Base-by-base conservation (phyloP, 2,888 invertebrate genomes). In the Pocota personata region DNA sequence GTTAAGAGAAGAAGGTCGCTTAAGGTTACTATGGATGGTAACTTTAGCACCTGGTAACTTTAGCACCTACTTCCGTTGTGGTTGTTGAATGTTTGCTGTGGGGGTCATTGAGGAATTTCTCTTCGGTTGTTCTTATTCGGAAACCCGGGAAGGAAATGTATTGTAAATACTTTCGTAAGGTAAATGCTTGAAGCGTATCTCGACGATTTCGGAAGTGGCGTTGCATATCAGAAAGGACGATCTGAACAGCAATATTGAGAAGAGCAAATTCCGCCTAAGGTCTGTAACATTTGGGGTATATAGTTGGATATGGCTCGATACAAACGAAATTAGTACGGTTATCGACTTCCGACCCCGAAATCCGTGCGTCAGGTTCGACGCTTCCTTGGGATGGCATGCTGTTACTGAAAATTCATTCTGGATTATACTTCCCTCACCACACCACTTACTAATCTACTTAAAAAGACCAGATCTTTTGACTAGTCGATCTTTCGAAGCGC, bases 351-450 rank as follows among this genome's bases (percentile, higher is more conserved):
- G 3, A 14, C 40, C 21, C 76, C 76, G 12, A 52, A 30, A n/a
- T 27, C 40, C 6, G 21, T 71, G 24, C 64, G 69, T 1, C 75
- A 87, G 37, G 50, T 87, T 6, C 35, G 86, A 30, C 52, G 78
- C 19, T 86, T 88, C 12, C 67, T 88, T 10, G 87, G 87, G n/a
- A 66, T 87, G 32, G 75, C 83, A 10, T 79, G 88, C 16, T 87
- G 80, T 82, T 88, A 86, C 48, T 60, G 87, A 0, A 58, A 83
- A 1, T 88, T 52, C 19, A 52, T 52, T n/a, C 0, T 27, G 1
- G 19, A 84, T 14, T 78, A 69, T 40, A 64, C 79, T 1, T 35
- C 69, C 6, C 8, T 83, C 5, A 43, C 40, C 1, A 43, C 16
- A 2, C 40, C 40, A 6, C 46, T 46, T 8, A 46, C 46, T 3